Evolutionary conservation across 92 coral and sea anemone species (phyloP).

Genomic region (Phenganax marumi): DNA sequence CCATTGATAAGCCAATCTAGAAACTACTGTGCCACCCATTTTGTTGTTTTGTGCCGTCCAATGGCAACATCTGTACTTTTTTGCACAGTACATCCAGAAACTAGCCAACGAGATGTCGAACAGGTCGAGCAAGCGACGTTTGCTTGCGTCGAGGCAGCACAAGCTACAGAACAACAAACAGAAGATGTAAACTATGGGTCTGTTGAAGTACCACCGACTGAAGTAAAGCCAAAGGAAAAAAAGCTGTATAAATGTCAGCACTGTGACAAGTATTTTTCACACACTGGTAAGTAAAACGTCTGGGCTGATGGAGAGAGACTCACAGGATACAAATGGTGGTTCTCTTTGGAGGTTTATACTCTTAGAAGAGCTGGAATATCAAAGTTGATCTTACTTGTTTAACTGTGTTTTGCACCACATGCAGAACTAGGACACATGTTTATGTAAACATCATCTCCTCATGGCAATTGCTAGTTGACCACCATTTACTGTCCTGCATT

Average conservation of each 20-base stretch:
- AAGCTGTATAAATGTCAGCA: constrained; percentile 5
- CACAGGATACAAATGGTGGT: neutral
- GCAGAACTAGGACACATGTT: too few relatives aligned
- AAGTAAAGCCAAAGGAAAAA: neutral
- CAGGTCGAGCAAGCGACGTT: constrained; percentile 7
- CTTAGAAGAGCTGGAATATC: too few relatives aligned
- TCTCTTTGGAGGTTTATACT: too few relatives aligned
- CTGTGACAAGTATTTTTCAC: constrained; percentile 2
- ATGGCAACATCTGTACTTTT: too few relatives aligned
- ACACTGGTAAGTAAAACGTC: neutral
- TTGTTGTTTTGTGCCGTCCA: too few relatives aligned
- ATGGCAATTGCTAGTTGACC: too few relatives aligned
- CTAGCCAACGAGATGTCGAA: neutral
- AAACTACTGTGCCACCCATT: too few relatives aligned
- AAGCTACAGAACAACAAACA: constrained; percentile 11
- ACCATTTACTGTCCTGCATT: neutral
- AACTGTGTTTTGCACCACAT: too few relatives aligned
- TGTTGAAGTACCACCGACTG: neutral
- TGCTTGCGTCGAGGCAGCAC: constrained; percentile 17
- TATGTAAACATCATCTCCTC: too few relatives aligned
- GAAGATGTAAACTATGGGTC: neutral
- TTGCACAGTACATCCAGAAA: neutral
- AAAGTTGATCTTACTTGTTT: too few relatives aligned
- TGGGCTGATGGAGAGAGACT: neutral
- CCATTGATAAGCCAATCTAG: too few relatives aligned